Evolutionary conservation across 2,888 invertebrate species (phyloP).

Genomic region (Leucozona laternaria): DNA sequence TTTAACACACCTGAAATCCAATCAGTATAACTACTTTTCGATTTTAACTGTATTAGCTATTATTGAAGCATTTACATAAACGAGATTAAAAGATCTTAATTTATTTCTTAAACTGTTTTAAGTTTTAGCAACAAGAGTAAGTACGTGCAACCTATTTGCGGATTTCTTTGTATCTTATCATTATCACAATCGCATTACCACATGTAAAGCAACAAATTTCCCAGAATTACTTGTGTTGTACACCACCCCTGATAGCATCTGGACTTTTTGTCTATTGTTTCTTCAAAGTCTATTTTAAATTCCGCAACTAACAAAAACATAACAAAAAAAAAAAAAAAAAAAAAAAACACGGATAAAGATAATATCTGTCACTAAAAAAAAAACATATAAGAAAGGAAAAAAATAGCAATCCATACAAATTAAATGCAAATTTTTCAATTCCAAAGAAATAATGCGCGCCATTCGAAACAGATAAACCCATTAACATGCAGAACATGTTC

Average conservation of each 20-base stretch:
- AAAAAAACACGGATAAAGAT: constrained; percentile 31
- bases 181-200: neutral
- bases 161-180: neutral
- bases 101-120: too few species aligned
- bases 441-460: constrained; percentile 54
- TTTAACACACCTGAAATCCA: too few species aligned
- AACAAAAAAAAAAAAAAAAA: constrained; percentile 21
- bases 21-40: too few species aligned
- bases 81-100: too few species aligned
- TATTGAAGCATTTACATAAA: too few species aligned
- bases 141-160: neutral
- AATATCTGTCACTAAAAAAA: constrained; percentile 36
- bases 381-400: constrained; percentile 16
- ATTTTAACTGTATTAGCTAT: too few species aligned
- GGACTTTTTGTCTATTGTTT: constrained; percentile 31
- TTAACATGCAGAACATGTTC: constrained; percentile 63
- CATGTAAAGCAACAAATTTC: constrained; percentile 32
- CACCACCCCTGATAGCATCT: constrained; percentile 39
- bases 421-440: constrained; percentile 71
- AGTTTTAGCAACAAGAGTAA: too few species aligned
- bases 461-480: constrained; percentile 43
- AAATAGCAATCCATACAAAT: constrained; percentile 57
- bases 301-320: constrained; percentile 37
- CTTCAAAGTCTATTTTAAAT: constrained; percentile 40
- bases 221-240: constrained; percentile 29